Conservation (phyloP, 2,797 vertebrate genomes). For the Melopsittacus undulatus region DNA sequence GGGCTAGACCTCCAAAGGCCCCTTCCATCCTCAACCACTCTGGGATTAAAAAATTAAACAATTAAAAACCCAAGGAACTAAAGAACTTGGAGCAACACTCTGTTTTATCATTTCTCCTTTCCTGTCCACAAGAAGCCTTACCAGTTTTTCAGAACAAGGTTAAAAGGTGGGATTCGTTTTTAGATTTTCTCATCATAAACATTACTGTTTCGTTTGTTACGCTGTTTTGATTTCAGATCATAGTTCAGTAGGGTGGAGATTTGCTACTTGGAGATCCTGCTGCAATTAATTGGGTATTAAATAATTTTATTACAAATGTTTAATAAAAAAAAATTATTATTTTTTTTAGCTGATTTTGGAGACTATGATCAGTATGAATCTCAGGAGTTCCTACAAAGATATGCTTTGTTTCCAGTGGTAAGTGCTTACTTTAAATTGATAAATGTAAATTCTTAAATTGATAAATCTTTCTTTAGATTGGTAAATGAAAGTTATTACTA, state of each 20-base stretch:
- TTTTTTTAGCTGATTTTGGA: slow-evolving; percentile 92
- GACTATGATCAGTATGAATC: slow-evolving; percentile 97
- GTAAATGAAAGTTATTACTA: background rate
- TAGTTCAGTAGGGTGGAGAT: background rate
- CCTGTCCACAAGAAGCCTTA: background rate
- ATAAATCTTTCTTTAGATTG: background rate
- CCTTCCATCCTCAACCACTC: background rate
- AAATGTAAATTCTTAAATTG: background rate
- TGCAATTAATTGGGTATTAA: background rate
- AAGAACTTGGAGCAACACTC: background rate
- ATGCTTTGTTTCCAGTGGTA: slow-evolving; percentile 96
- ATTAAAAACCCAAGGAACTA: background rate
- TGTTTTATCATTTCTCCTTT: background rate
- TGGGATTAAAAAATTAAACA: background rate
- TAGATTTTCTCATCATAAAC: background rate
- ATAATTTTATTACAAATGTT: background rate
- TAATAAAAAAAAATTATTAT: slow-evolving; percentile 34
- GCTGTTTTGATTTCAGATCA: background rate
- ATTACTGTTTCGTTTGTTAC: background rate
- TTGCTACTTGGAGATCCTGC: background rate
- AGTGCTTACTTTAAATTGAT: slow-evolving; percentile 60
- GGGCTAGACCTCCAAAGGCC: background rate
- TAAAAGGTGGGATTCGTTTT: background rate
- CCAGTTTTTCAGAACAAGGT: background rate
- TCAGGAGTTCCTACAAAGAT: slow-evolving; percentile 97